Evolutionary conservation across 2,888 invertebrate genomes (phyloP), one percentile per base, ranked within the genome.

Genomic region (Nephrotoma appendiculata): DNA sequence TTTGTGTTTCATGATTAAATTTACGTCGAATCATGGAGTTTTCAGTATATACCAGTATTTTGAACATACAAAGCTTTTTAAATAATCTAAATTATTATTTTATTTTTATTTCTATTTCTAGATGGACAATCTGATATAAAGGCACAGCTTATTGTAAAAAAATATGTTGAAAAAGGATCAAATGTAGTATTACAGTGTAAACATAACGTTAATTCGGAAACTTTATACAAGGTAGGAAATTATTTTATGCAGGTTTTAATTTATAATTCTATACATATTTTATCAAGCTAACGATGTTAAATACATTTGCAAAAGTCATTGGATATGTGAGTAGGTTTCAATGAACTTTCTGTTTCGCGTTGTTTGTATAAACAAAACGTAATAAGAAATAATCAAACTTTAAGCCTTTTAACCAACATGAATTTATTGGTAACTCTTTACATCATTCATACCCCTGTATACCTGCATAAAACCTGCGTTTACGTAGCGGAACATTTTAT

Each of bases 151-250:
- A 93, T 94, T 89, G 94, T 94, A 91, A 95, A 94, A 89, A 92
- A 95, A 89, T 96, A 96, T 92, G 96, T 95, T 88, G 94, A 95
- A 88, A 93, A 94, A 89, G 95, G 95, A 87, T 94, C 94, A 87
- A 94, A 95, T 88, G 96, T 95, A 88, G 93, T 94, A 86, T 92
- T 96, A 88, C 94, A 94, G 90, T 96, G 96, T 92, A 93, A 94
- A 88, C 96, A 96, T 92, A 95, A 95, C 91, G 95, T 96, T 87
- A 93, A 94, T 86, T 94, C 94, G 84, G 94, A 95, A 89, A 93
- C 95, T 89, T 93, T 96, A 87, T 95, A 96, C 92, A 96, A 96
- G 92, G 96, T 96, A 89, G 95, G 95, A 87, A 41, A 83, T 41
- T 41, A 44, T 52, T 2, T 31, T 31, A 31, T 31, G 31, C 19